phyloP scores from a whole-genome alignment of 2,888 invertebrate species.

The Rapana venosa region DNA sequence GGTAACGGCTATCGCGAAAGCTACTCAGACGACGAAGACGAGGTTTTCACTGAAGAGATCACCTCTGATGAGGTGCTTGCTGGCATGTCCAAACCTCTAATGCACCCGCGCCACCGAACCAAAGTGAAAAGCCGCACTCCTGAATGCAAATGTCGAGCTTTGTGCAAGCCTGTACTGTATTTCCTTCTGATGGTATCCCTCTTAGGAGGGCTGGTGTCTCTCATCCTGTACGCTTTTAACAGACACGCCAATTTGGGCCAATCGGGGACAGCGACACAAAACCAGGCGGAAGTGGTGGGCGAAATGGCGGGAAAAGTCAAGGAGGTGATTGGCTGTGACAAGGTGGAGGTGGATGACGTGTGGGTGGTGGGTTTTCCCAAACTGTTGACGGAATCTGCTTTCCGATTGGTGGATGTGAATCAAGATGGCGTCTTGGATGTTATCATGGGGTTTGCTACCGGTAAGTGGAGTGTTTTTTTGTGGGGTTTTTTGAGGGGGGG shows the following conservation, averaged over 20 bases:
- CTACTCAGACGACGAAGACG: constrained; percentile 65
- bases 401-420: constrained; percentile 86
- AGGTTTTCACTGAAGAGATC: constrained; percentile 66
- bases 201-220: constrained; percentile 64
- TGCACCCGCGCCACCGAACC: constrained; percentile 67
- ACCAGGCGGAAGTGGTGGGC: neutral
- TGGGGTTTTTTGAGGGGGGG: neutral
- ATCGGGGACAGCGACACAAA: neutral
- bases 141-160: constrained; percentile 61
- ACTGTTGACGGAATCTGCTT: constrained; percentile 86
- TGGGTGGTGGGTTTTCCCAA: constrained; percentile 86
- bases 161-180: constrained; percentile 65
- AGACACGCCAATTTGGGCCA: constrained; percentile 52
- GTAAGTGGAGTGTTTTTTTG: constrained; percentile 75
- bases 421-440: constrained; percentile 86
- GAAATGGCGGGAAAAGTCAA: constrained; percentile 34
- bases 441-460: constrained; percentile 88
- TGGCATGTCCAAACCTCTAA: constrained; percentile 67
- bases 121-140: constrained; percentile 60
- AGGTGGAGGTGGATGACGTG: constrained; percentile 82
- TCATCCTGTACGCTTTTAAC: constrained; percentile 67
- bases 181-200: constrained; percentile 63
- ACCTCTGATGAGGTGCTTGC: constrained; percentile 51
- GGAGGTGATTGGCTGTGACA: constrained; percentile 82
- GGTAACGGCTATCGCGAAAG: constrained; percentile 60